These are phyloP conservation scores for Agrypnia vestita DNA, from an alignment of 1,140 invertebrate genomes.

Conservation along the genomic window DNA sequence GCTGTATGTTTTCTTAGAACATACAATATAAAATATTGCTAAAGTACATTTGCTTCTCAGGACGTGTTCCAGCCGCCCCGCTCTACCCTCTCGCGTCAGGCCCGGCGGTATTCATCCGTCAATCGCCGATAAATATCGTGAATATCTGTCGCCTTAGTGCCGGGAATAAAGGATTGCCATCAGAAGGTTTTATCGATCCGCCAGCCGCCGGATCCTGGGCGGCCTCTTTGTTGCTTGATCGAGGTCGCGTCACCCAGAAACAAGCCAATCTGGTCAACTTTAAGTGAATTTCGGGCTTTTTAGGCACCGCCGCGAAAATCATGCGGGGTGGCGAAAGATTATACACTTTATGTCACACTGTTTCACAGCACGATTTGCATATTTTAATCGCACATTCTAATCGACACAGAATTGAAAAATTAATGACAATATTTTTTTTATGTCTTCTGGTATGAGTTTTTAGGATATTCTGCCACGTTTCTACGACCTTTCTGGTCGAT, in stretches of 20 bases:
- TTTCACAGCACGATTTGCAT: too few species aligned
- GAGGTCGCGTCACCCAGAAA: not conserved
- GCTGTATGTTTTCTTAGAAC: too few species aligned
- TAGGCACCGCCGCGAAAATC: not conserved
- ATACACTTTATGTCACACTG: too few species aligned
- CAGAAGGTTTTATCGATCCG: slow-evolving; percentile 26
- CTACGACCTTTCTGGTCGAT: too few species aligned
- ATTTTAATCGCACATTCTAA: too few species aligned
- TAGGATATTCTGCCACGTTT: too few species aligned
- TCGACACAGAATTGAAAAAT: too few species aligned
- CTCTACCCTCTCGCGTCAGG: not conserved
- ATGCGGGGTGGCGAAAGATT: too few species aligned
- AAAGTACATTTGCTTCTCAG: too few species aligned
- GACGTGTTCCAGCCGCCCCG: not conserved
- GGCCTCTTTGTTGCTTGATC: not conserved
- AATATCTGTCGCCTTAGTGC: slow-evolving; percentile 45
- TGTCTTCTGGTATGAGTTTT: too few species aligned
- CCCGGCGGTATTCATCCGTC: slow-evolving; percentile 40
- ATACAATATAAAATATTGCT: too few species aligned
- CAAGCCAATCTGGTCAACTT: not conserved
- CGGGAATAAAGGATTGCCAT: slow-evolving; percentile 3
- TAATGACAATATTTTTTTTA: too few species aligned
- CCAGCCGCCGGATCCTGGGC: not conserved
- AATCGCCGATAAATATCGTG: slow-evolving; percentile 37
- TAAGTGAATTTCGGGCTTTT: not conserved